Base-by-base conservation (phyloP, 2,797 vertebrate genomes). In the Gymnoscopelus braueri region DNA sequence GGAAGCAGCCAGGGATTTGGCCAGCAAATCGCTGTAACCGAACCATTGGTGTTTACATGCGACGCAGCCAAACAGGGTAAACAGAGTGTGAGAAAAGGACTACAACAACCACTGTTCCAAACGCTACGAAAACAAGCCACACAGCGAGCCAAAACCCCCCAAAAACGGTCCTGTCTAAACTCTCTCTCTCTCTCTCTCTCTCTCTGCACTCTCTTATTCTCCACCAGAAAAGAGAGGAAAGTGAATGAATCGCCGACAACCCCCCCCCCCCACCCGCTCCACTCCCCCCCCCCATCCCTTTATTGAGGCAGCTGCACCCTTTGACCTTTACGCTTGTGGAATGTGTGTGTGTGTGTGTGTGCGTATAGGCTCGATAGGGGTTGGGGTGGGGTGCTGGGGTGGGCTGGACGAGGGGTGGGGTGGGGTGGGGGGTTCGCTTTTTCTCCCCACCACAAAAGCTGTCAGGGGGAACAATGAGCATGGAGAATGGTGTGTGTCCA, bases 281-380 rank as follows among this genome's bases (percentile, higher is more conserved):
- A 51, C 61, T 39, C 59, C 32, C 52, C 69, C 29, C 83, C 82
- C 82, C 88, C 68, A 58, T 83, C 70, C 84, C 90, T 93, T 92
- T 92, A 93, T 91, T 92, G 89, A 92, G 90, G 91, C 92, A 92
- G 92, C 92, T 93, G 92, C 91, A 91, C 91, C 92, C 93, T 93
- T 93, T 94, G 92, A 94, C 93, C 92, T 91, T 86, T 89, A 79
- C 54, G 90, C 84, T 81, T 90, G 88, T 88, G 93, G 93, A 94
- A 93, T 87, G 78, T 77, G 74, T 79, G 82, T 71, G 74, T 75
- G 60, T 74, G 75, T 69, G 58, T 61, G 74, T 24, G 39, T 67
- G 72, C 49, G 29, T 48, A 35, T 6, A 35, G 32, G 32, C 32
- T 35, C 32, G 32, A 35, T 35, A 35, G 32, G 32, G 32, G 32